Evolutionary conservation across 2,888 invertebrate genomes (phyloP).

Genomic region (Drosophila hamatofila): DNA sequence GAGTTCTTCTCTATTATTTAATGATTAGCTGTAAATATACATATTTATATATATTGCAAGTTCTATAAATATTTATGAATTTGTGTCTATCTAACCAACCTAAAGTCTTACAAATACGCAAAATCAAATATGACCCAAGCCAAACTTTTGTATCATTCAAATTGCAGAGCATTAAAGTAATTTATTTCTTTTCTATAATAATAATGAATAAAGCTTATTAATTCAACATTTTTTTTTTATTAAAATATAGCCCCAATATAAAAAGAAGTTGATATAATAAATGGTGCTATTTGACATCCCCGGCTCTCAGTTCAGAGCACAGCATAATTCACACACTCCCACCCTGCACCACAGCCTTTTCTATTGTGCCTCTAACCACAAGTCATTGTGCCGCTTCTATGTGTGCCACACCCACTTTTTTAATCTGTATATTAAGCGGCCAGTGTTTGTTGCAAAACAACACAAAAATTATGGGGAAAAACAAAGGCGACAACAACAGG

Average conservation of each 20-base stretch:
- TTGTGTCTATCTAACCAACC: no score
- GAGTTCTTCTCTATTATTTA: no score
- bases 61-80: no score
- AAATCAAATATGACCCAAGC: no score
- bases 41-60: no score
- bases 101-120: no score
- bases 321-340: slow-evolving; percentile 11
- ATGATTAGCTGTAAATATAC: no score
- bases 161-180: no score
- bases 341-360: background rate
- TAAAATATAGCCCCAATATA: background rate
- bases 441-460: slow-evolving; percentile 19
- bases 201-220: background rate
- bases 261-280: slow-evolving; percentile 9
- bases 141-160: no score
- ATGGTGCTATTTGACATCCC: slow-evolving; percentile 8
- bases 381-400: slow-evolving; percentile 15
- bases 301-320: slow-evolving; percentile 2
- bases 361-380: slow-evolving; percentile 37
- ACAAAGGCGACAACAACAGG: slow-evolving; percentile 52
- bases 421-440: slow-evolving; percentile 52
- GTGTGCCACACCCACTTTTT: slow-evolving; percentile 36
- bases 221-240: background rate
- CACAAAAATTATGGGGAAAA: slow-evolving; percentile 43
- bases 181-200: background rate